Evolutionary conservation across 2,888 invertebrate genomes (phyloP), one percentile per base, ranked within the genome.

Genomic region (Dascillus cervinus): DNA sequence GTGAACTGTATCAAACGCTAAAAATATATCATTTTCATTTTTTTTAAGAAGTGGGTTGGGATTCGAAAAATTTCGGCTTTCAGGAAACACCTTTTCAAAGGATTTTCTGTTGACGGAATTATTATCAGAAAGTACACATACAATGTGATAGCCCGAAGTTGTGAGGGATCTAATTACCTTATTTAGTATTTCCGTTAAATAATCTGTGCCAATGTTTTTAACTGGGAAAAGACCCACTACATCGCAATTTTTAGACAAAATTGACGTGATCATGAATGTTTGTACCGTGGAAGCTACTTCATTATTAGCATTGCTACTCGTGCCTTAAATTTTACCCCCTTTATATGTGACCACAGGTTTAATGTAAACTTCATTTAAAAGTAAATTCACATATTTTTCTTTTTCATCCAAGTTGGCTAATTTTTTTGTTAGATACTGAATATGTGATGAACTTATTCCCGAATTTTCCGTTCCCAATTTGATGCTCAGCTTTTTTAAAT

Each of bases 71-170:
- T n/a, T n/a, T n/a, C n/a, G n/a, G n/a, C n/a, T n/a, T n/a, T n/a
- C n/a, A n/a, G n/a, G n/a, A 20, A 19, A 20, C 3, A 28, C 4
- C 1, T n/a, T 2, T 6, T 19, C 19, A 20, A 20, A 28, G 20
- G 21, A 20, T 20, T 28, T 28, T 11, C n/a, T 4, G 5, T 28
- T 28, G 2, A 28, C 28, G n/a, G 12, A 3, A 19, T 28, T 20
- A 20, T 28, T 28, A 12, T 19, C 28, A 12, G 11, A 9, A 4
- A 20, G 8, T 3, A 28, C 11, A 6, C 8, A 19, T 3, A 28
- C 12, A 3, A 28, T 21, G 6, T 11, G 11, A 11, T 28, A 28
- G n/a, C 28, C 21, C 3, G 20, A 9, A 15, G 11, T 6, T 3
- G 20, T 20, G 3, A 21, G 11, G 4, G 21, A 3, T 11, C 21